Percentiles rank a stretch among this genome's conserved stretches.
These are phyloP conservation scores for Cepaea nemoralis DNA, from an alignment of 1,140 invertebrate species.

Conservation along the genomic window DNA sequence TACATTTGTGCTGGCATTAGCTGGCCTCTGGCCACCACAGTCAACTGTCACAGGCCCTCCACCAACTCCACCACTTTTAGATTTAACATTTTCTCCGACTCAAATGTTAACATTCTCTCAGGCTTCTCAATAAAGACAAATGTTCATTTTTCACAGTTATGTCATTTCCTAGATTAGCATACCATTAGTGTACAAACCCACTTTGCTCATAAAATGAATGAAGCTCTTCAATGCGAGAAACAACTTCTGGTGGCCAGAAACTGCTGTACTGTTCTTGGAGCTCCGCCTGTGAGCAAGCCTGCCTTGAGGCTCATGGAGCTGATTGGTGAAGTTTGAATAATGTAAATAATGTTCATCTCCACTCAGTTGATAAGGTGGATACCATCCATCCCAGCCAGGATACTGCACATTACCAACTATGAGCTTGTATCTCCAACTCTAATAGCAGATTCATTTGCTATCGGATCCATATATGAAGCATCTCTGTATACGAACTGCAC, in stretches of 20 bases:
- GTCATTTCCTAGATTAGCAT: background rate
- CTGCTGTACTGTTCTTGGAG: background rate
- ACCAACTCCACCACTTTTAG: background rate
- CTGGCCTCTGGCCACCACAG: slow-evolving; percentile 55
- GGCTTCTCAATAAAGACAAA: background rate
- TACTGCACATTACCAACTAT: slow-evolving; percentile 78
- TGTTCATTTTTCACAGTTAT: background rate
- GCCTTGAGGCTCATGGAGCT: background rate
- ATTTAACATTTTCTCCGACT: background rate
- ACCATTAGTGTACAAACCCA: background rate
- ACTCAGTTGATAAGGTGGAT: slow-evolving; percentile 53
- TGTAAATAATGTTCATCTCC: slow-evolving; percentile 45
- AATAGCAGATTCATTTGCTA: slow-evolving; percentile 80
- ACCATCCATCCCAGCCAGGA: slow-evolving; percentile 60
- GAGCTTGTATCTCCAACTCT: slow-evolving; percentile 85
- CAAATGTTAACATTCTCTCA: background rate
- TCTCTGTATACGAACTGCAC: slow-evolving; percentile 77
- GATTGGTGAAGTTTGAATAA: slow-evolving; percentile 35
- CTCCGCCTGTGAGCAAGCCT: background rate
- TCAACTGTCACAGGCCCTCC: slow-evolving; percentile 49
- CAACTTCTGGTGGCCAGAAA: slow-evolving; percentile 3
- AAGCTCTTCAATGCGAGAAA: slow-evolving; percentile 18
- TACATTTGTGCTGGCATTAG: slow-evolving; percentile 73
- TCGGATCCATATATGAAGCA: slow-evolving; percentile 91
- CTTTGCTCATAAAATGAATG: background rate